Conservation (phyloP, 64 coral and sea anemone species). For the Platygyra sinensis region DNA sequence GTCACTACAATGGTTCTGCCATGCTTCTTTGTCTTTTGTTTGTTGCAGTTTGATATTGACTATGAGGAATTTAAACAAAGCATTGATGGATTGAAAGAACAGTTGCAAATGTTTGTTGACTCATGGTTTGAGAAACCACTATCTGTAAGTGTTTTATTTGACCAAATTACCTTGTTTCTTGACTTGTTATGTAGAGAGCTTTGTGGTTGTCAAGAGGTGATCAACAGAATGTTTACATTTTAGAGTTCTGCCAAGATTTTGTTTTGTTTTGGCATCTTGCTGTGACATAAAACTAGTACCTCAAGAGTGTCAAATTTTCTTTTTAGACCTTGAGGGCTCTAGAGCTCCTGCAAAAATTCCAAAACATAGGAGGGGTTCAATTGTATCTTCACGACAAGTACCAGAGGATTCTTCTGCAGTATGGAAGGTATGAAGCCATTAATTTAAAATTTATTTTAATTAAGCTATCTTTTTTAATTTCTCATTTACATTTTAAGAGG, state of each 20-base stretch:
- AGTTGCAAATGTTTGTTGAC: conserved; percentile 90
- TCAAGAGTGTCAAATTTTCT: too few relatives aligned
- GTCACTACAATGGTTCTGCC: too few relatives aligned
- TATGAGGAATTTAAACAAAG: conserved; percentile 97
- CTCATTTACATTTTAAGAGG: too few relatives aligned
- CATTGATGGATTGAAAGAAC: conserved; percentile 80
- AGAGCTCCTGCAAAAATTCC: conserved; percentile 93
- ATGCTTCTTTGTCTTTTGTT: background rate
- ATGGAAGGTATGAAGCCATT: conserved; percentile 78
- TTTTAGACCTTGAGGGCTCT: conserved; percentile 85
- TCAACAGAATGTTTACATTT: too few relatives aligned
- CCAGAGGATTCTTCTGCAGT: conserved; percentile 89
- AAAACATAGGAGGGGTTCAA: conserved; percentile 92
- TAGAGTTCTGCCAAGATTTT: too few relatives aligned
- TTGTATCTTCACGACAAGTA: conserved; percentile 97
- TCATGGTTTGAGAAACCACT: conserved; percentile 98
- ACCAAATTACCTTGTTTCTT: background rate
- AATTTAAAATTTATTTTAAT: too few relatives aligned
- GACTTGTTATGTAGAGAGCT: background rate
- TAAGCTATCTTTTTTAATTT: too few relatives aligned
- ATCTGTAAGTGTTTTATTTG: conserved; percentile 63
- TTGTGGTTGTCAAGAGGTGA: too few relatives aligned
- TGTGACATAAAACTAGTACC: too few relatives aligned
- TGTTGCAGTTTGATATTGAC: conserved; percentile 90
- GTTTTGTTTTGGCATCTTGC: too few relatives aligned